A percentile compares a stretch with the other conserved stretches of the same genome.
Evolutionary conservation across 2,888 invertebrate species (phyloP).

Genomic region (Melieria omissa): DNA sequence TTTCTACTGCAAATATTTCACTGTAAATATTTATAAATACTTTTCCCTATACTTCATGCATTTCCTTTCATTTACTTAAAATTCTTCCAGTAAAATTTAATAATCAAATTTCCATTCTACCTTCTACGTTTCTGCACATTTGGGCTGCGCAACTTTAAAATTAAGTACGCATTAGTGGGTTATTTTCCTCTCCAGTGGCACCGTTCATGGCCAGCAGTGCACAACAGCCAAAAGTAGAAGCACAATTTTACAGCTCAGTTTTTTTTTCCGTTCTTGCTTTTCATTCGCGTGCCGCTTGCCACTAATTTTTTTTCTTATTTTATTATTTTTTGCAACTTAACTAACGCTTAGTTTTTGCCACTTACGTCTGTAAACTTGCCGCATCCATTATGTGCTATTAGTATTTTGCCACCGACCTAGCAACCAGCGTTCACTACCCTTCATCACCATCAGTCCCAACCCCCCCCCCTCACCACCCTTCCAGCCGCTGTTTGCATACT

Average conservation of each 20-base stretch:
- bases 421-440: not conserved
- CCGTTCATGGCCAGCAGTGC: not conserved
- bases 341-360: no score
- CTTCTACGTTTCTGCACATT: no score
- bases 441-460: not conserved
- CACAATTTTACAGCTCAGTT: not conserved
- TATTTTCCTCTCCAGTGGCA: no score
- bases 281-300: not conserved
- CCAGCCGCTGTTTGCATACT: not conserved
- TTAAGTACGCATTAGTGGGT: no score
- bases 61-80: not conserved
- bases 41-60: not conserved
- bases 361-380: constrained; percentile 9
- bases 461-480: not conserved
- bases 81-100: not conserved
- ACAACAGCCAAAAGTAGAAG: not conserved
- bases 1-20: not conserved
- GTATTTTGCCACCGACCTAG: not conserved
- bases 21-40: not conserved
- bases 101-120: no score
- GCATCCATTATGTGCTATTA: constrained; percentile 23
- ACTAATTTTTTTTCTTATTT: not conserved
- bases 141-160: no score
- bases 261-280: no score
- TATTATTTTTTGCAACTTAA: no score